Conservation (phyloP, 92 coral and sea anemone genomes). For the Virgularia gustaviana region DNA sequence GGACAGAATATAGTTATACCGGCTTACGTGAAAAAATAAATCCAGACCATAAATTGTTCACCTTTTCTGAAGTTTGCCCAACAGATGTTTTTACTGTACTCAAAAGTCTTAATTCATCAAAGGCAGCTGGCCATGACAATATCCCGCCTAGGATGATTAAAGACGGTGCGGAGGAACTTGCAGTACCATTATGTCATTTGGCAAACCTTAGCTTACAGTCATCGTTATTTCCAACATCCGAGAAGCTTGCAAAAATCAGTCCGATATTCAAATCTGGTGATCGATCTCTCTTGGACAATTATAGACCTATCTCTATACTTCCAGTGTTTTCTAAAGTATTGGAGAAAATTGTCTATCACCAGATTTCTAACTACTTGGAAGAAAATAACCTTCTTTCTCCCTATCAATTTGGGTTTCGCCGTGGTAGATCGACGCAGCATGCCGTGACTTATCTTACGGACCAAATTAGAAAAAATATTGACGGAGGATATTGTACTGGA, state of each 20-base stretch:
- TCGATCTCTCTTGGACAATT: neutral
- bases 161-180: neutral
- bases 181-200: neutral
- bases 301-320: neutral
- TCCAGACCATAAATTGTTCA: neutral
- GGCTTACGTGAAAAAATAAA: no score
- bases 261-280: neutral
- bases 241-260: neutral
- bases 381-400: neutral
- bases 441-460: constrained; percentile 31
- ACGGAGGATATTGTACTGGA: constrained; percentile 31
- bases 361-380: neutral
- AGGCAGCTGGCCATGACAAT: neutral
- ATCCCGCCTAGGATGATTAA: neutral
- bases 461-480: constrained; percentile 15
- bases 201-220: neutral
- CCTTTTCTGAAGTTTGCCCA: neutral
- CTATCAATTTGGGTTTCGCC: neutral
- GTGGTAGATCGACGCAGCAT: neutral
- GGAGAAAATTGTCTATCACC: neutral
- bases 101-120: neutral
- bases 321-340: neutral
- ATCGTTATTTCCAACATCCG: neutral
- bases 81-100: neutral
- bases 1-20: neutral